Evolutionary conservation across 1,140 invertebrate species (phyloP), one percentile per base, ranked within the genome.

Genomic region (Bathynomus jamesi): DNA sequence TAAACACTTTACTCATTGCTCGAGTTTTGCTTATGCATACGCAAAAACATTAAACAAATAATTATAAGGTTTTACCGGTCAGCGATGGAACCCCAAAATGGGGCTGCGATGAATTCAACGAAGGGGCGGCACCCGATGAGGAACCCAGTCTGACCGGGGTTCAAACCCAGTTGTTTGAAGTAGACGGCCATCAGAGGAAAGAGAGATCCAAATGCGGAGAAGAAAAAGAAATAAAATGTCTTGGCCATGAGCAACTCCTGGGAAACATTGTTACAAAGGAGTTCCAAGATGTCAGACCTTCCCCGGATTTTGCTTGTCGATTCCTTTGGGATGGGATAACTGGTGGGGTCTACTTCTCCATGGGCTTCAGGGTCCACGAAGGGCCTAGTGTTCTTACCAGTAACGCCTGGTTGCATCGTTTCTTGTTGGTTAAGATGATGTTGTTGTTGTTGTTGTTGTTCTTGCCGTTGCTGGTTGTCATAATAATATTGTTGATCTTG

Each of bases 171-270:
- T 69, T 80, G 78, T 78, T 89, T 99, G 85, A 99, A 99, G 83
- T 98, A 99, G 25, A 99, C 93, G 25, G 94, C 96, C 90, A 99
- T 94, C 28, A 99, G 83, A 0, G 97, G 97, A 81, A 99, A 99
- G 0, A 99, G 85, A 0, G 95, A 98, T 5, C 97, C 97, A 79
- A 99, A 99, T 0, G 97, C 96, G 2, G 96, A 95, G 81, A 98
- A 99, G 83, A 99, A 99, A 86, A 98, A 99, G 83, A 99, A 98
- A 82, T 99, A 99, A 82, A 99, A 99, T 0, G 92, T 91, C 82
- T 97, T 97, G 65, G 95, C 93, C 4, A 94, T 91, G 67, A 97
- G 86, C 61, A 98, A 84, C 81, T 97, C 93, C 64, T 91, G 91
- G 81, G 95, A 92, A 3, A 94, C 88, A 27, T 89, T 83, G 7